Base-by-base conservation (phyloP, 2,113 vertebrate species). In the Indicator maculatus region DNA sequence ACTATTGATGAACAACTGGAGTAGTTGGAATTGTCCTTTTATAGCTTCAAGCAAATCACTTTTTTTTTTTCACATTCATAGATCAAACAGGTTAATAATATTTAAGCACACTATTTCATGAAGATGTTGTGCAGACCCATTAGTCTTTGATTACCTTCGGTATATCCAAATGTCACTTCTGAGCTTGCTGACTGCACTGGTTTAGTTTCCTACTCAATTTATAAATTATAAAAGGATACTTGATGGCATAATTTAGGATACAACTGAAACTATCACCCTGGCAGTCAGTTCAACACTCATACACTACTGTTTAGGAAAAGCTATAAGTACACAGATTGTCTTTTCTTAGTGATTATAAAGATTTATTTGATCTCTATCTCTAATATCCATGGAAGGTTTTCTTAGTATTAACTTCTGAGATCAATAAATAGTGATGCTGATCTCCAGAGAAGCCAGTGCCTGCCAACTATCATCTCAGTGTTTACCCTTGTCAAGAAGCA, bases 341-440 rank as follows among this genome's bases (percentile, higher is more conserved):
- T 87, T 94, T 84, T 95, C 89, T 89, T 52, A 47, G 83, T 92
- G 95, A 74, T 92, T 95, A 72, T 75, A 88, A 94, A 91, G 94
- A 94, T 96, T 96, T 96, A 94, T 95, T 95, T 93, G 36, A n/a
- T 96, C 76, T 95, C 52, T 30, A 58, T 52, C 70, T 95, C 52
- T 90, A 95, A 88, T 91, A 95, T 56, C 83, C 72, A 92, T 56
- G 61, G 66, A 88, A 96, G 86, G 60, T 96, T 95, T 92, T 89
- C 76, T 90, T 87, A 83, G 75, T 90, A 59, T 92, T 90, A 96
- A 89, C 83, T 96, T 90, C 66, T 92, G 59, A 73, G 88, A 94
- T 95, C 96, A 95, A 96, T 97, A 95, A 67, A 79, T 92, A 88
- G 89, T 0, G 39, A 95, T 92, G 77, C 80, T 65, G 86, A 93